Conservation (phyloP, 53 echinoderm and acorn worm genomes). For the Glandiceps talaboti region DNA sequence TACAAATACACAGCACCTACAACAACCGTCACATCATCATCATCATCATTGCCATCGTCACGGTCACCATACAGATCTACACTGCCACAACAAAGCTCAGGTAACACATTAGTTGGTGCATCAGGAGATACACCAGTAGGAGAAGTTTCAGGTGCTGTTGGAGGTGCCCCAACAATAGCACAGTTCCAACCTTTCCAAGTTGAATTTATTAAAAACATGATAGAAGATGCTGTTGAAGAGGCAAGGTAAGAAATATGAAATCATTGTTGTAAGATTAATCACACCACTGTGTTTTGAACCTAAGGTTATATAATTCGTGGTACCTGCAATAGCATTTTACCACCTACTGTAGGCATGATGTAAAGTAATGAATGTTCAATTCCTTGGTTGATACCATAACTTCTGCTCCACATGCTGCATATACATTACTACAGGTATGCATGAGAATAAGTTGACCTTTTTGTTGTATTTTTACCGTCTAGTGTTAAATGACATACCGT, state of each 20-base stretch:
- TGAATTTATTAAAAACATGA: slow-evolving; percentile 90
- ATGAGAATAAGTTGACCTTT: not conserved
- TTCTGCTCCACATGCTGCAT: no score
- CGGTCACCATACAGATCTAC: not conserved
- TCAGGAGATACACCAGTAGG: not conserved
- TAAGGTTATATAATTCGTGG: no score
- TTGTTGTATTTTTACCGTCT: no score
- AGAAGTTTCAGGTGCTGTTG: not conserved
- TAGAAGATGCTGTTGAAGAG: slow-evolving; percentile 85
- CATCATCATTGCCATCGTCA: not conserved
- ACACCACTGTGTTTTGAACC: no score
- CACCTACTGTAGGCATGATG: not conserved
- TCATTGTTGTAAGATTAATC: no score
- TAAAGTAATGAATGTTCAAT: no score
- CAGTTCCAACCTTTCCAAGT: slow-evolving; percentile 73
- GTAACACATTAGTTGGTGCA: not conserved
- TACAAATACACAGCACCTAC: no score
- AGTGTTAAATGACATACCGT: no score
- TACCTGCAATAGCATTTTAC: no score
- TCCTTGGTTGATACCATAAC: no score
- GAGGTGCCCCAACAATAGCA: slow-evolving; percentile 2
- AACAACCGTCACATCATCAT: not conserved
- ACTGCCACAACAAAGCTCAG: not conserved
- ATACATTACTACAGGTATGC: no score
- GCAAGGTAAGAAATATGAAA: slow-evolving; percentile 89